These are phyloP conservation scores for Poeciliopsis gracilis DNA, from an alignment of 2,797 vertebrate genomes.

Conservation along the genomic window DNA sequence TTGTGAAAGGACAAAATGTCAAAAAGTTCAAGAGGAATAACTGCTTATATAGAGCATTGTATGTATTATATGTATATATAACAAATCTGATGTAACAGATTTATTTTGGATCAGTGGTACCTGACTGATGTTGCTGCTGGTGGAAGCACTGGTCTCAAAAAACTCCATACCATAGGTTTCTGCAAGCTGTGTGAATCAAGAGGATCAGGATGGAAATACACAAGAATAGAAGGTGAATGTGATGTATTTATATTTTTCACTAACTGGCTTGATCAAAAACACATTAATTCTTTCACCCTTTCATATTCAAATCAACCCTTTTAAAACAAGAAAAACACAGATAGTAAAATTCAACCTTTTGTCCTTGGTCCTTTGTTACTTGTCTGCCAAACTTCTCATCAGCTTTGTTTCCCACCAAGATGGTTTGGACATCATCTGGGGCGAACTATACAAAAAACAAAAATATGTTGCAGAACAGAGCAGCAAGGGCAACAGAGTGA, in stretches of 20 bases:
- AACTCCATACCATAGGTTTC: conserved; percentile 92
- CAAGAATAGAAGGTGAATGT: not conserved
- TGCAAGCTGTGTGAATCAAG: conserved; percentile 83
- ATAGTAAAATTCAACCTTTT: conserved; percentile 81
- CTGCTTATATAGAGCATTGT: not conserved
- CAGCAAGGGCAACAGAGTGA: conserved; percentile 3
- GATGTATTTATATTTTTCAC: not conserved
- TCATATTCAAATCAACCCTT: not conserved
- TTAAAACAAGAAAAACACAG: not conserved
- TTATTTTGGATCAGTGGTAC: conserved; percentile 62
- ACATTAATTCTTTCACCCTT: not conserved
- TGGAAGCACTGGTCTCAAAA: conserved; percentile 92
- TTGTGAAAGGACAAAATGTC: not conserved
- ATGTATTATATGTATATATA: too few species aligned
- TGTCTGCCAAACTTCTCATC: conserved; percentile 89
- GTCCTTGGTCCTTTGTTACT: conserved; percentile 88
- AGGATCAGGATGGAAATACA: conserved; percentile 17
- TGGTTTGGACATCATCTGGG: conserved; percentile 87
- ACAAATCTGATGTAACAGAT: not conserved
- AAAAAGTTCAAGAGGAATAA: too few species aligned
- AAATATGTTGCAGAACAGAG: not conserved
- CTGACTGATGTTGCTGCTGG: conserved; percentile 89
- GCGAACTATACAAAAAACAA: conserved; percentile 76
- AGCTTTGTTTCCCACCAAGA: conserved; percentile 92
- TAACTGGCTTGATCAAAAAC: not conserved